Evolutionary conservation across 2,113 vertebrate genomes (phyloP).

Genomic region (Brienomyrus longianalis): DNA sequence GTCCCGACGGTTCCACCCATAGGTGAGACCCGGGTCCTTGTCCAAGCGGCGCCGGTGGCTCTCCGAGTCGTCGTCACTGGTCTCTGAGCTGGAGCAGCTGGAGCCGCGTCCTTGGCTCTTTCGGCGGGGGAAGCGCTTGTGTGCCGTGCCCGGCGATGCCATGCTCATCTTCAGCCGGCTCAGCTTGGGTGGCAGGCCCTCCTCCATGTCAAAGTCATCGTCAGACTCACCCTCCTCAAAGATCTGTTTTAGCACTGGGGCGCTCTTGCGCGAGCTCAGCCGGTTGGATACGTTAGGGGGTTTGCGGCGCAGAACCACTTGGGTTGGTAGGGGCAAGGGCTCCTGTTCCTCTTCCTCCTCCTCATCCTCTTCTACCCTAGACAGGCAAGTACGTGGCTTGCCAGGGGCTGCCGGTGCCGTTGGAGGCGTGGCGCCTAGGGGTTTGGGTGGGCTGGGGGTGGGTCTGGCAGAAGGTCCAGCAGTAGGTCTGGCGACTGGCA

Average conservation of each 20-base stretch:
- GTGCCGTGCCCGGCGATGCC: constrained; percentile 76
- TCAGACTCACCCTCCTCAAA: constrained; percentile 94
- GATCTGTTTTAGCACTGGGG: constrained; percentile 93
- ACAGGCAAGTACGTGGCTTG: constrained; percentile 80
- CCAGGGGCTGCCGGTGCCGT: constrained; percentile 54
- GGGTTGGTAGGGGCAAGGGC: constrained; percentile 68
- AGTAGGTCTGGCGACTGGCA: neutral
- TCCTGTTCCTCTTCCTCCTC: constrained; percentile 93
- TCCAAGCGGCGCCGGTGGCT: constrained; percentile 81
- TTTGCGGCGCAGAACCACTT: constrained; percentile 85
- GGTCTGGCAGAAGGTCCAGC: constrained; percentile 19
- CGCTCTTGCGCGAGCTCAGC: constrained; percentile 90
- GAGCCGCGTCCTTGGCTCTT: constrained; percentile 93
- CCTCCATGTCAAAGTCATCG: constrained; percentile 89
- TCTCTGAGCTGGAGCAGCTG: constrained; percentile 93
- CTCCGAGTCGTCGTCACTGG: constrained; percentile 91
- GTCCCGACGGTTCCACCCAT: constrained; percentile 83
- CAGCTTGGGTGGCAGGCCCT: constrained; percentile 88
- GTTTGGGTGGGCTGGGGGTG: constrained; percentile 33
- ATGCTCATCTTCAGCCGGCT: constrained; percentile 94
- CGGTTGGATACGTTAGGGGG: constrained; percentile 87
- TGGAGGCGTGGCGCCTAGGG: constrained; percentile 39
- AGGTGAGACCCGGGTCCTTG: constrained; percentile 79
- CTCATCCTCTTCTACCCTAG: constrained; percentile 89
- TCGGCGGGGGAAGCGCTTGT: constrained; percentile 84